Evolutionary conservation across 2,797 vertebrate species (phyloP).

Genomic region (Aeoliscus strigatus): DNA sequence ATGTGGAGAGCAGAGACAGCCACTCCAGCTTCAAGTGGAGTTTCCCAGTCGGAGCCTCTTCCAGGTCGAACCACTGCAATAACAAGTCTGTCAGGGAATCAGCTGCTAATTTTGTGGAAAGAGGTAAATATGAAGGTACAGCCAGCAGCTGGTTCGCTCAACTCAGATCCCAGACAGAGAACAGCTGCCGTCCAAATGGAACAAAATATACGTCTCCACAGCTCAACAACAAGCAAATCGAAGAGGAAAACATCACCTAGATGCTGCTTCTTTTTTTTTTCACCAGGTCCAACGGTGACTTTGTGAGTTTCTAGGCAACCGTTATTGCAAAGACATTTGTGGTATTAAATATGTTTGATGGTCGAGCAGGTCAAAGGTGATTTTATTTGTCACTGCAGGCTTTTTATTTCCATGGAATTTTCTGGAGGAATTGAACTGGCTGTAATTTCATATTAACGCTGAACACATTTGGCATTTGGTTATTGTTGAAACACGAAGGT

Average conservation of each 20-base stretch:
- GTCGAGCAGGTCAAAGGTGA: too few species aligned
- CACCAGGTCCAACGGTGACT: too few species aligned
- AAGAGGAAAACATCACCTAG: not conserved
- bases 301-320: not conserved
- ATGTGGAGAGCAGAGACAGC: conserved; percentile 84
- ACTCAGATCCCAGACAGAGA: too few species aligned
- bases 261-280: not conserved
- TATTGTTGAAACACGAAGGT: not conserved
- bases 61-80: conserved; percentile 91
- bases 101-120: not conserved
- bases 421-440: too few species aligned
- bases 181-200: not conserved
- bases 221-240: too few species aligned
- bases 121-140: not conserved
- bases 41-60: conserved; percentile 89
- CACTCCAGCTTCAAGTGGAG: conserved; percentile 94
- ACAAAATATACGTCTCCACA: not conserved
- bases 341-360: too few species aligned
- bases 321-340: too few species aligned
- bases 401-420: too few species aligned
- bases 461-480: too few species aligned
- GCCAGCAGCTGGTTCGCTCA: not conserved
- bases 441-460: not conserved
- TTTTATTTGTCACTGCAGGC: too few species aligned
- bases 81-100: not conserved